Conservation (phyloP, 2,888 invertebrate genomes). For the Apodemia mormo region DNA sequence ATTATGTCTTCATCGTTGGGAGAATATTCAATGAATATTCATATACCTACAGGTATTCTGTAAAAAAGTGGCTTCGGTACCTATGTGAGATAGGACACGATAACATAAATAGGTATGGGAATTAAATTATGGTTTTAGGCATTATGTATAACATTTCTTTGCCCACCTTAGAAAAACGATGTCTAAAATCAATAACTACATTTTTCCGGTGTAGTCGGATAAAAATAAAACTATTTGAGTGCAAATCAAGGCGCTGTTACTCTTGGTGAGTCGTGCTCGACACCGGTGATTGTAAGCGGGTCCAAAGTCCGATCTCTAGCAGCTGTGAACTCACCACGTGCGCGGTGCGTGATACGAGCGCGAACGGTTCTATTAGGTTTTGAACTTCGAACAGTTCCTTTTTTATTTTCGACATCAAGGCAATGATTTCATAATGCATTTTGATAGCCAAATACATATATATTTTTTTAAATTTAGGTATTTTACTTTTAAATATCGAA, state of each 20-base stretch:
- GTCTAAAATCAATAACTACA: neutral
- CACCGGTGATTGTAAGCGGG: constrained; percentile 68
- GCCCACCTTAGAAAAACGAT: neutral
- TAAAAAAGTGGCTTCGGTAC: neutral
- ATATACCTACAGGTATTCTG: neutral
- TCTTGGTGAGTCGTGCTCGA: constrained; percentile 56
- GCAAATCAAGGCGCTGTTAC: constrained; percentile 48
- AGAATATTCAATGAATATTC: neutral
- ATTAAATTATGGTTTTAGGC: no score
- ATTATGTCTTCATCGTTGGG: neutral
- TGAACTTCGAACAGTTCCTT: constrained; percentile 35
- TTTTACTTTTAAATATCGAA: no score
- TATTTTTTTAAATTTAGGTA: no score
- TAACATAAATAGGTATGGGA: neutral
- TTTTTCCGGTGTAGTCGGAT: constrained; percentile 19
- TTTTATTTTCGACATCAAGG: neutral
- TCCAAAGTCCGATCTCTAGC: constrained; percentile 72
- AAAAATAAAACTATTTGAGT: constrained; percentile 37
- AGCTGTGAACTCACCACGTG: constrained; percentile 71
- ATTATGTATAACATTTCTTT: neutral
- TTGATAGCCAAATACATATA: neutral
- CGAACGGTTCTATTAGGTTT: constrained; percentile 29
- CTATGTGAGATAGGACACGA: neutral
- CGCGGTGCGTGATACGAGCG: constrained; percentile 57
- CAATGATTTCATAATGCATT: neutral